Base-by-base conservation (phyloP, 2,113 vertebrate genomes). In the Lepus europaeus region DNA sequence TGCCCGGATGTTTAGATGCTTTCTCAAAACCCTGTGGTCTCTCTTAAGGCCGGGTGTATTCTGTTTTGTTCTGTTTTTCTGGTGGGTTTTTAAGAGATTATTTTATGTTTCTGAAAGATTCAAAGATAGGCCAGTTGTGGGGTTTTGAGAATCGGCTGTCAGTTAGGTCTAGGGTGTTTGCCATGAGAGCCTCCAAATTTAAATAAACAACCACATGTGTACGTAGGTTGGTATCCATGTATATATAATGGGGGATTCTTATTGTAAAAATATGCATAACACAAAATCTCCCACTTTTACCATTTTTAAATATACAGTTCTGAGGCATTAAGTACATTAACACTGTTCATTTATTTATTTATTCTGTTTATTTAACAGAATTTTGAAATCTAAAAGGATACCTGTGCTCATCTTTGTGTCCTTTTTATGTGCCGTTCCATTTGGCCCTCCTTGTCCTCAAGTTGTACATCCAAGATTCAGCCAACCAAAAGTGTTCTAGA, bases 171-270 rank as follows among this genome's bases (percentile, higher is more conserved):
- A 72, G 72, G 91, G 90, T 80, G 74, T 97, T 97, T 97, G 92
- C 83, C 97, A 92, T 90, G 66, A 97, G 92, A 98, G 91, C 85
- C 96, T 87, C 96, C 49, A 88, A 89, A 96, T 96, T 89, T 66
- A 84, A 63, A 56, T 70, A n/a, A 36, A 45, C 83, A 79, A 59
- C 22, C 31, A 59, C 33, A 14, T 6, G 2, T n/a, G 1, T 49
- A 64, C 13, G 49, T 53, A 16, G 80, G 10, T 79, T 45, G 86
- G 0, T 74, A 17, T 59, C 6, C 64, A 23, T 66, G 25, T 84
- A 3, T 64, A 22, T 19, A 31, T 31, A 27, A 8, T 22, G 0
- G 66, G n/a, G 0, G 19, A 33, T 72, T 85, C 85, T 93, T 45
- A 66, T 27, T 72, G 27, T 82, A n/a, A 63, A 86, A 74, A 80